phyloP scores from a whole-genome alignment of 2,113 vertebrate genomes.

The Artemisiospiza belli region DNA sequence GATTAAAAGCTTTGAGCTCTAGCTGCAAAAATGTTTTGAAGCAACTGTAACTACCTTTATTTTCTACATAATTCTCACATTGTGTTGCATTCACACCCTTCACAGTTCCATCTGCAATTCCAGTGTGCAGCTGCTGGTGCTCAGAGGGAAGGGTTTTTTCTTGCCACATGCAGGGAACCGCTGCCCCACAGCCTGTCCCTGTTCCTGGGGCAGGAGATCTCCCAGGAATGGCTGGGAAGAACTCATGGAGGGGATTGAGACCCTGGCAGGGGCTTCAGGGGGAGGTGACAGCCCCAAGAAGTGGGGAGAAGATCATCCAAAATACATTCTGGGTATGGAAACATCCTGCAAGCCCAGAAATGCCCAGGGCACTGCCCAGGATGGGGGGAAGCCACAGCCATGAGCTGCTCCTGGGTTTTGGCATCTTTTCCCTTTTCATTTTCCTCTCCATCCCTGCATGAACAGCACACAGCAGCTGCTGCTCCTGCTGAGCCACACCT shows the following conservation, averaged over 20 bases:
- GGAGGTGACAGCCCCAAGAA: background rate
- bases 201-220: background rate
- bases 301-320: background rate
- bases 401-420: background rate
- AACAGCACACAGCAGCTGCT: background rate
- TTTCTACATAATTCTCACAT: background rate
- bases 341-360: background rate
- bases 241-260: rapidly evolving
- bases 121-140: background rate
- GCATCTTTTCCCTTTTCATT: background rate
- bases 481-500: background rate
- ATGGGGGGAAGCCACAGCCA: background rate
- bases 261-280: background rate
- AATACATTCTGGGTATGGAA: rapidly evolving
- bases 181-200: rapidly evolving
- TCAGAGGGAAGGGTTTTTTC: rapidly evolving
- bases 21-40: slow-evolving; percentile 14
- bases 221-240: background rate
- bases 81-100: background rate
- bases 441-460: background rate
- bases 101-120: background rate
- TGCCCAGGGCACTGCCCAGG: background rate
- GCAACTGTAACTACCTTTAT: slow-evolving; percentile 36
- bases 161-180: rapidly evolving
- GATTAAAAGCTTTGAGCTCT: slow-evolving; percentile 23